These are phyloP conservation scores for Urocynchramus pylzowi DNA, from an alignment of 2,113 vertebrate species.

Conservation along the genomic window DNA sequence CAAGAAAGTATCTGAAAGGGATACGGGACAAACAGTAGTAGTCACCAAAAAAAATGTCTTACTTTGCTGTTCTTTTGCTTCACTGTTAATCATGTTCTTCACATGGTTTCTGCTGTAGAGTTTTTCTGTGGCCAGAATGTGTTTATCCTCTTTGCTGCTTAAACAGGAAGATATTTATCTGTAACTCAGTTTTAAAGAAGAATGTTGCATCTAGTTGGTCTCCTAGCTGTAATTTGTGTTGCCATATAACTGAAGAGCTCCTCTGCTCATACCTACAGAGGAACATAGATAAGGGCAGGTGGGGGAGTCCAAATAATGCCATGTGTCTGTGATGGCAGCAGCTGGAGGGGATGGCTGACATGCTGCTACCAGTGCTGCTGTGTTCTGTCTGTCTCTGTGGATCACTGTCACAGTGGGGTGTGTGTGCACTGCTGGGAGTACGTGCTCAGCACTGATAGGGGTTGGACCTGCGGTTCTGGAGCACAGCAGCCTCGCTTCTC, in stretches of 20 bases:
- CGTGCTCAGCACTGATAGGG: accelerated
- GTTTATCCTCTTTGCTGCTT: not conserved
- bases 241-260: not conserved
- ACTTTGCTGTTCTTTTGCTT: not conserved
- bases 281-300: not conserved
- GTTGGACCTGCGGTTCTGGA: not conserved
- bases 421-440: not conserved
- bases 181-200: not conserved
- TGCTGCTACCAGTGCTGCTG: accelerated
- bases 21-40: not conserved
- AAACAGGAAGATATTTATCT: not conserved
- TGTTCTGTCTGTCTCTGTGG: not conserved
- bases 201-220: not conserved
- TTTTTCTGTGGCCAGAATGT: accelerated
- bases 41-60: not conserved
- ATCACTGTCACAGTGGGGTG: not conserved
- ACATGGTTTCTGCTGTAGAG: not conserved
- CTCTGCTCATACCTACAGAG: not conserved
- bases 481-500: not conserved
- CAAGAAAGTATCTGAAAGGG: not conserved
- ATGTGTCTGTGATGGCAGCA: not conserved
- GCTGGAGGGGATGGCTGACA: not conserved
- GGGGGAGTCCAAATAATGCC: not conserved
- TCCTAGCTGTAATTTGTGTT: not conserved
- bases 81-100: not conserved